Percentiles rank a stretch among this genome's conserved stretches.
Conservation (phyloP, 2,113 vertebrate species). For the Spea multiplicata region DNA sequence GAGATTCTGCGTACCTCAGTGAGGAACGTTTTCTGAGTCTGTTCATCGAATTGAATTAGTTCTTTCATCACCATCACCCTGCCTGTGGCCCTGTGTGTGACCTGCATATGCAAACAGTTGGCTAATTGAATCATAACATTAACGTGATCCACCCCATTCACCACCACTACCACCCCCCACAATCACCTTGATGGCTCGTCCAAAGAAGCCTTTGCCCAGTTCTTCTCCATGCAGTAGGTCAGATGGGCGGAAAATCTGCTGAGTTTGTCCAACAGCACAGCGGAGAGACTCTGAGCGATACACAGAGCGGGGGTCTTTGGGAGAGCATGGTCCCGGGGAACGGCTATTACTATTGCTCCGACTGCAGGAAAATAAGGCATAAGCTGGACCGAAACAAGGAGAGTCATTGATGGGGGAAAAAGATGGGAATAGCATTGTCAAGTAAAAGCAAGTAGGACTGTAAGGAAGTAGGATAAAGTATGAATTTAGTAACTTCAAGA, state of each 20-base stretch:
- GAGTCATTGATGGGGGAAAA: neutral
- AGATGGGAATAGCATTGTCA: too few species aligned
- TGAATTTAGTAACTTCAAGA: too few species aligned
- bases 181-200: slow-evolving; percentile 92
- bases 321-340: slow-evolving; percentile 84
- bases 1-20: slow-evolving; percentile 76
- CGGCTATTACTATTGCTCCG: slow-evolving; percentile 93
- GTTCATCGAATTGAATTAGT: slow-evolving; percentile 93
- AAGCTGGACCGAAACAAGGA: neutral
- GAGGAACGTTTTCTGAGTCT: slow-evolving; percentile 95
- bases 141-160: neutral
- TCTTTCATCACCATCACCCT: slow-evolving; percentile 99
- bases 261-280: slow-evolving; percentile 83
- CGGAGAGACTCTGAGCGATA: slow-evolving; percentile 91
- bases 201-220: slow-evolving; percentile 95
- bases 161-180: neutral
- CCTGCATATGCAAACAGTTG: slow-evolving; percentile 64
- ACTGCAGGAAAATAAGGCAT: slow-evolving; percentile 59
- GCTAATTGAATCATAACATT: neutral
- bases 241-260: slow-evolving; percentile 94
- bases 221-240: slow-evolving; percentile 92
- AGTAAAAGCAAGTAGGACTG: neutral
- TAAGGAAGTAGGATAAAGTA: neutral
- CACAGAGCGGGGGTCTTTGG: slow-evolving; percentile 82
- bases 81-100: slow-evolving; percentile 93